Evolutionary conservation across 2,888 invertebrate genomes (phyloP).

Genomic region (Sisyra terminalis): DNA sequence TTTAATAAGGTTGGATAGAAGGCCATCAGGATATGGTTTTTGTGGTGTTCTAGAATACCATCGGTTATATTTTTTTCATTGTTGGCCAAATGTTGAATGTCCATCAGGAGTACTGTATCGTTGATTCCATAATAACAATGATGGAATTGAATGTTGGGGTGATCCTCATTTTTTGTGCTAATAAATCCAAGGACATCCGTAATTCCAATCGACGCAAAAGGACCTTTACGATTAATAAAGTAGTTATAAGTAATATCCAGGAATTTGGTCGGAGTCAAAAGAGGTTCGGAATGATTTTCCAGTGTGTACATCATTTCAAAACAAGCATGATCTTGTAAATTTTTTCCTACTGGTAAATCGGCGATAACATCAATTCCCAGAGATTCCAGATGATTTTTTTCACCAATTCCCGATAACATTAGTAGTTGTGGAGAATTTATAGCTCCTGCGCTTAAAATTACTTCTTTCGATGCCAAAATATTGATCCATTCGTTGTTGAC

Average conservation of each 20-base stretch:
- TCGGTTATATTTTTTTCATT: constrained; percentile 17
- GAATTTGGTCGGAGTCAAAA: constrained; percentile 7
- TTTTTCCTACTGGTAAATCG: constrained; percentile 34
- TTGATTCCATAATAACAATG: constrained; percentile 22
- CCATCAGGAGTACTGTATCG: constrained; percentile 17
- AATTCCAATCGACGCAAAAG: constrained; percentile 24
- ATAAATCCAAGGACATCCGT: constrained; percentile 32
- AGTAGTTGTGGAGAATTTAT: constrained; percentile 50
- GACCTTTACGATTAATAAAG: constrained; percentile 30
- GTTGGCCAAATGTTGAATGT: constrained; percentile 19
- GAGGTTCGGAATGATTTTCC: not conserved
- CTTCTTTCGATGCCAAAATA: constrained; percentile 33
- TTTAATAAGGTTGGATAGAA: constrained; percentile 14
- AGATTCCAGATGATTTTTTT: constrained; percentile 29
- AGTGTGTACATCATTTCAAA: constrained; percentile 11
- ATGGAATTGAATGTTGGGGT: constrained; percentile 35
- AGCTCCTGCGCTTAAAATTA: constrained; percentile 48
- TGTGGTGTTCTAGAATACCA: constrained; percentile 11
- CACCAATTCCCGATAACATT: constrained; percentile 50
- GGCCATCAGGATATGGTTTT: constrained; percentile 9
- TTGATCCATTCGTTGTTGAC: constrained; percentile 18
- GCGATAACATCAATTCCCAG: constrained; percentile 26
- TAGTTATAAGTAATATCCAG: constrained; percentile 27
- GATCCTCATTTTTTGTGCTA: constrained; percentile 27
- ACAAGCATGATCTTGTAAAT: constrained; percentile 35